Evolutionary conservation across 2,113 vertebrate genomes (phyloP), one percentile per base, ranked within the genome.

Genomic region (Psittacula cyanocephala): DNA sequence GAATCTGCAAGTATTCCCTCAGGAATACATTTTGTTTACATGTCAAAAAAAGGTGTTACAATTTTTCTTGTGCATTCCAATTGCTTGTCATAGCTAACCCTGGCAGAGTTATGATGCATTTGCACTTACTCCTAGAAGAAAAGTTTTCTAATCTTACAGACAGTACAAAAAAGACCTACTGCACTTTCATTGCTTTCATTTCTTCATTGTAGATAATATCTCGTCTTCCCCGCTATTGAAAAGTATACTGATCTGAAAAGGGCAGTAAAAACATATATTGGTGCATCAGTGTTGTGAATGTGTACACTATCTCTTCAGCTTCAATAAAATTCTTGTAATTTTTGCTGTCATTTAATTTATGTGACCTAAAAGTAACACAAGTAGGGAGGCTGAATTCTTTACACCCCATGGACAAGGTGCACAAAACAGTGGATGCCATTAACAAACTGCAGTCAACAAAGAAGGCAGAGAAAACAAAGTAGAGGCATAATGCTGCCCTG

Each of bases 401-500:
- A 44, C 10, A 49, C 19, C 5, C 86, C 1, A 1, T 6, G n/a
- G 31, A 25, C 28, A 82, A 25, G 19, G 44, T 62, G 9, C 44
- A 31, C 22, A 9, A 39, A 91, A 31, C 12, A 28, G 35, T 8
- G 13, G 17, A 43, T 88, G 23, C 22, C 75, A 39, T 53, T 31
- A 79, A 37, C 0, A 0, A 37, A 20, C 9, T 79, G 9, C 23
- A 39, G 37, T 67, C 49, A 68, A 11, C 6, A 43, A 25, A 9
- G 37, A 37, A 80, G 41, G 24, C 19, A 74, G 60, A 67, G 19
- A 65, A 90, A 81, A 70, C 31, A 20, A 49, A 88, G 8, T 6
- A 44, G 68, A 86, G 17, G 15, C 11, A 18, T 33, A 79, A 27
- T 31, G 14, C 14, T 0, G 0, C 43, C 35, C 60, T 86, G 60